These are phyloP conservation scores for Sapajus apella DNA, from an alignment of 2,113 vertebrate species.

Conservation along the genomic window DNA sequence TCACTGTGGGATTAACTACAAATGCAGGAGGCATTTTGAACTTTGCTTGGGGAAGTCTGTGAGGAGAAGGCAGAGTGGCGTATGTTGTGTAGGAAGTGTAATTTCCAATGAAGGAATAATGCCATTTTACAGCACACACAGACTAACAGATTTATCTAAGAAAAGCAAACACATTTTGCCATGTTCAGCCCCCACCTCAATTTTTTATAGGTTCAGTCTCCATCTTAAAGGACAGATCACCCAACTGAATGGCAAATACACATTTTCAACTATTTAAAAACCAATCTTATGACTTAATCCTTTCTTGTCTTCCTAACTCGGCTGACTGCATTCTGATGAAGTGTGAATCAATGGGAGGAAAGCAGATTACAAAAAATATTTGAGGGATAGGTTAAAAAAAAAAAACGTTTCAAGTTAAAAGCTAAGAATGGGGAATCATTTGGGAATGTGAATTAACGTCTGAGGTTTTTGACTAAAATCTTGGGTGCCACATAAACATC, in stretches of 20 bases:
- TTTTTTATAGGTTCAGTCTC: constrained; percentile 65
- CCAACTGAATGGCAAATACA: constrained; percentile 35
- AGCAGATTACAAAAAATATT: neutral
- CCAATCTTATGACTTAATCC: neutral
- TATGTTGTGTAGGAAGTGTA: constrained; percentile 67
- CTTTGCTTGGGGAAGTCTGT: constrained; percentile 40
- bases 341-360: constrained; percentile 11
- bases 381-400: neutral
- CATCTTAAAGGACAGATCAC: constrained; percentile 60
- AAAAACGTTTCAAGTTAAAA: constrained; percentile 30
- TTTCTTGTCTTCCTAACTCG: constrained; percentile 1
- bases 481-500: neutral
- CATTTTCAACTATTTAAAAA: constrained; percentile 56
- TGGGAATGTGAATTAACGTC: neutral
- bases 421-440: neutral
- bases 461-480: constrained; percentile 30
- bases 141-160: constrained; percentile 71
- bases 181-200: constrained; percentile 55
- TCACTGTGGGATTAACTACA: neutral
- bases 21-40: constrained; percentile 52
- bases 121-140: constrained; percentile 62
- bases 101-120: constrained; percentile 66
- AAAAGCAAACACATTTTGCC: constrained; percentile 69
- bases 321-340: neutral
- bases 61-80: constrained; percentile 37